A percentile compares a stretch with the other conserved stretches of the same genome.
Evolutionary conservation across 64 coral and sea anemone species (phyloP).

Genomic region (Dendronephthya gigantea): DNA sequence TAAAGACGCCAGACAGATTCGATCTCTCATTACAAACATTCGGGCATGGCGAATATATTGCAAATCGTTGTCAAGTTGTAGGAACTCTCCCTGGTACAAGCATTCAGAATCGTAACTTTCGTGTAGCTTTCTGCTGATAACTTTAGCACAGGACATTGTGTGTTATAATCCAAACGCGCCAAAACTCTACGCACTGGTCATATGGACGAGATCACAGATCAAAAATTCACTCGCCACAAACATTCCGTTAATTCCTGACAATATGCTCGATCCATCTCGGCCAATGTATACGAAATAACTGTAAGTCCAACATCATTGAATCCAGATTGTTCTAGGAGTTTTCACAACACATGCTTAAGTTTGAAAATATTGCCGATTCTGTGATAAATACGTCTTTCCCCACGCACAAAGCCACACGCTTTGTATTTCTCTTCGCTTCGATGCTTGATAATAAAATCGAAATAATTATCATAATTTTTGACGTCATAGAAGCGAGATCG

Average conservation of each 20-base stretch:
- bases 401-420: not conserved
- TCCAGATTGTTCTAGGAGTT: not conserved
- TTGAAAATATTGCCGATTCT: not conserved
- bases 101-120: not conserved
- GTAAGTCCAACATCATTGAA: not conserved
- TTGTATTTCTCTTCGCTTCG: not conserved
- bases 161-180: not conserved
- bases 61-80: not conserved
- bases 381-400: not conserved
- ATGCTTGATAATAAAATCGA: not conserved
- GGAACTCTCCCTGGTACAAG: not conserved
- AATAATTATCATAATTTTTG: not conserved
- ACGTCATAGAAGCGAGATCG: not conserved
- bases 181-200: not conserved
- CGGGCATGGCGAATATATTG: not conserved
- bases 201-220: not conserved
- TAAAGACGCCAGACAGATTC: not conserved
- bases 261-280: not conserved
- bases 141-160: not conserved
- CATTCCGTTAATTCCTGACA: conserved; percentile 2
- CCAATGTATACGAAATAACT: not conserved
- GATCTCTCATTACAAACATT: not conserved
- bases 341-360: not conserved
- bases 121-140: not conserved
- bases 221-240: not conserved